phyloP scores from a whole-genome alignment of 2,797 vertebrate genomes.

The Ctenochaetus hawaiiensis region DNA sequence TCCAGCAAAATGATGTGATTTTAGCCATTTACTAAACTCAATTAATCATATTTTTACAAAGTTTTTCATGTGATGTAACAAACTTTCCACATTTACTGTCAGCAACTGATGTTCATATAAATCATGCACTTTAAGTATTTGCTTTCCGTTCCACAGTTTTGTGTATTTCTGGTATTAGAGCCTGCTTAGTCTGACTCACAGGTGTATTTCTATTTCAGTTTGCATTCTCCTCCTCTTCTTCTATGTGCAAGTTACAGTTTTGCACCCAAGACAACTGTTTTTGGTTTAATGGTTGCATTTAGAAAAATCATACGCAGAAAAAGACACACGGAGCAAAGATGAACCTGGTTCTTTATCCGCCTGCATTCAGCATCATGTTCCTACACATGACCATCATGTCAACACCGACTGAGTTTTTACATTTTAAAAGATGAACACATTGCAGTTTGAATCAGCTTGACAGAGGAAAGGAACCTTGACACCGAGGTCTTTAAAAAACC shows the following conservation, averaged over 20 bases:
- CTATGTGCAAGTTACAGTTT: too few species aligned
- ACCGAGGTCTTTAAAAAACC: slow-evolving; percentile 14
- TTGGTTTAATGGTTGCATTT: too few species aligned
- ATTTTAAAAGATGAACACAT: not conserved
- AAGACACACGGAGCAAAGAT: not conserved
- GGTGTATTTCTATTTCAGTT: too few species aligned
- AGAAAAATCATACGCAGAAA: not conserved
- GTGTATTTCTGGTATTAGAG: slow-evolving; percentile 7
- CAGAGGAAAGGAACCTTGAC: slow-evolving; percentile 23
- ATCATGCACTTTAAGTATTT: not conserved
- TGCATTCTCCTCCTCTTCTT: too few species aligned
- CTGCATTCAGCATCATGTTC: not conserved
- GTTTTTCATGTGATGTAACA: not conserved
- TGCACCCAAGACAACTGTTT: too few species aligned
- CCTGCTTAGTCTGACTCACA: too few species aligned
- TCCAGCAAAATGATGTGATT: not conserved
- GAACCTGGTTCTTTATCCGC: not conserved
- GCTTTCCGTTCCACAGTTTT: not conserved
- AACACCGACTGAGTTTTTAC: not conserved
- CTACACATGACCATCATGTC: not conserved
- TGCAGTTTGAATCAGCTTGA: slow-evolving; percentile 16
- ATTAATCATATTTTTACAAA: not conserved
- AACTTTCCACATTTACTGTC: not conserved
- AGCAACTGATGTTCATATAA: not conserved
- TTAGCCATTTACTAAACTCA: too few species aligned